These are phyloP conservation scores for Gadopsis marmoratus DNA, from an alignment of 2,797 vertebrate genomes.

Conservation along the genomic window DNA sequence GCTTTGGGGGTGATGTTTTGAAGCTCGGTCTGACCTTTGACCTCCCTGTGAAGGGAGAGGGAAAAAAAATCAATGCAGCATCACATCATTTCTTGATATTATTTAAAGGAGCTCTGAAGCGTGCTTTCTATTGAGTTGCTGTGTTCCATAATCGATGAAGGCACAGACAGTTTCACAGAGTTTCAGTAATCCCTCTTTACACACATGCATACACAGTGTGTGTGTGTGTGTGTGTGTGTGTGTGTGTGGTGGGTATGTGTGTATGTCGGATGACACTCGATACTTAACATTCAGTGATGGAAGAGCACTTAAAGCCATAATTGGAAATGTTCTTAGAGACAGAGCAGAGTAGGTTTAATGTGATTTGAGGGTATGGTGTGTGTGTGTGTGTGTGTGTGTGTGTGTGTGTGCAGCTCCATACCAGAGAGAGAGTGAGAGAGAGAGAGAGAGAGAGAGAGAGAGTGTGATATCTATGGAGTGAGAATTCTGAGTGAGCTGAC, in stretches of 20 bases:
- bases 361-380: conserved; percentile 36
- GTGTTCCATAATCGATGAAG: conserved; percentile 25
- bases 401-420: conserved; percentile 1
- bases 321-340: conserved; percentile 93
- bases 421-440: background rate
- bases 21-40: conserved; percentile 35
- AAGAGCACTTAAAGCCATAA: conserved; percentile 89
- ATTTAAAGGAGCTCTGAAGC: conserved; percentile 50
- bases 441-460: too few species aligned
- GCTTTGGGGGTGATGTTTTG: background rate
- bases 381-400: conserved; percentile 11
- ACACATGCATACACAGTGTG: conserved; percentile 14
- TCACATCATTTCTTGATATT: conserved; percentile 40
- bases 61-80: conserved; percentile 20
- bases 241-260: too few species aligned
- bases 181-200: conserved; percentile 12
- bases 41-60: conserved; percentile 16
- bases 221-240: conserved; percentile 11
- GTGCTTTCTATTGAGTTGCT: conserved; percentile 38
- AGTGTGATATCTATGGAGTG: conserved; percentile 20
- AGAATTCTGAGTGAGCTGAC: conserved; percentile 19
- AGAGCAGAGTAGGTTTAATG: conserved; percentile 92
- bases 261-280: conserved; percentile 35
- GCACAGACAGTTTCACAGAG: background rate
- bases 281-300: conserved; percentile 79